Percentiles rank a stretch among this genome's conserved stretches.
phyloP scores from a whole-genome alignment of 2,797 vertebrate genomes.

The Syndactyla subalaris region DNA sequence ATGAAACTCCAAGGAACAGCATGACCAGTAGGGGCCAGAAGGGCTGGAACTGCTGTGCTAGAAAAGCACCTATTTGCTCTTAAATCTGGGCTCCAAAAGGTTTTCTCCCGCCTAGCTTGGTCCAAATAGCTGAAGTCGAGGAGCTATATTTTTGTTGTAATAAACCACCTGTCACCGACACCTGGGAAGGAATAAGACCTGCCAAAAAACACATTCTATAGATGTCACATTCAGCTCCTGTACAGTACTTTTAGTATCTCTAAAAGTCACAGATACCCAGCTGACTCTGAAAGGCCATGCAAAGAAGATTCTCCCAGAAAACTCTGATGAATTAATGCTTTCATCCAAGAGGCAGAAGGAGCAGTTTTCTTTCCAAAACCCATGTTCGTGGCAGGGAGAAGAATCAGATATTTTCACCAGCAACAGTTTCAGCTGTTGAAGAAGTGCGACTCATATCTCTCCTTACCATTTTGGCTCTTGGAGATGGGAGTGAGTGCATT shows the following conservation, averaged over 20 bases:
- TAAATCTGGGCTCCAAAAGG: not conserved
- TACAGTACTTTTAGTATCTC: not conserved
- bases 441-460: not conserved
- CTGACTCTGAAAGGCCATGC: not conserved
- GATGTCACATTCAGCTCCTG: not conserved
- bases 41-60: not conserved
- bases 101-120: not conserved
- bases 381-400: not conserved
- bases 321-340: not conserved
- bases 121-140: not conserved
- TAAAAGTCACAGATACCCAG: not conserved
- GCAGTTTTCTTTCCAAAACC: not conserved
- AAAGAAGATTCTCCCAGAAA: not conserved
- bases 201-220: not conserved
- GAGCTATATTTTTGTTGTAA: not conserved
- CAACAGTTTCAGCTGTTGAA: not conserved
- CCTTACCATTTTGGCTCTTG: not conserved
- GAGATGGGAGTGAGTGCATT: not conserved
- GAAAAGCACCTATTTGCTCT: not conserved
- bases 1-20: not conserved
- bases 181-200: not conserved
- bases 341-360: not conserved
- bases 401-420: not conserved
- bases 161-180: not conserved
- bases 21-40: not conserved